A percentile compares a stretch with the other conserved stretches of the same genome.
phyloP scores from a whole-genome alignment of 2,888 invertebrate genomes.

The Tetranychus truncatus region DNA sequence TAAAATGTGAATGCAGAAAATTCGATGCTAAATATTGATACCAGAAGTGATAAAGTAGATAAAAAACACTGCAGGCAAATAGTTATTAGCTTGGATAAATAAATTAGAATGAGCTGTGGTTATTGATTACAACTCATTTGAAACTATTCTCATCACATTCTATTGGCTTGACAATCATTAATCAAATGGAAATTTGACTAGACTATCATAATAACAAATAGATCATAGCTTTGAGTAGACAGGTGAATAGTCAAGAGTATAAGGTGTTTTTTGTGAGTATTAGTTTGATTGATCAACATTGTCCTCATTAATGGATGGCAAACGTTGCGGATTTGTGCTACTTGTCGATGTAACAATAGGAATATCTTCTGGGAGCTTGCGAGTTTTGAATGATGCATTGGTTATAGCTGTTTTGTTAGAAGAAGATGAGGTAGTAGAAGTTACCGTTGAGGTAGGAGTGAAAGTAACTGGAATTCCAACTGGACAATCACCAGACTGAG shows the following conservation, averaged over 20 bases:
- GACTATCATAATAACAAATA: too few relatives aligned
- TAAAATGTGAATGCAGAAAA: too few relatives aligned
- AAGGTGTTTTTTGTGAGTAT: neutral
- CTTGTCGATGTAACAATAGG: slow-evolving; percentile 18
- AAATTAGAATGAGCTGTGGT: too few relatives aligned
- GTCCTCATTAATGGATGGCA: slow-evolving; percentile 16
- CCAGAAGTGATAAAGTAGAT: too few relatives aligned
- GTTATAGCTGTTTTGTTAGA: slow-evolving; percentile 76
- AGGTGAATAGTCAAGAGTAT: neutral
- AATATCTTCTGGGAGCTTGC: slow-evolving; percentile 68
- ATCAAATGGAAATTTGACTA: too few relatives aligned
- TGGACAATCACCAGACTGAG: slow-evolving; percentile 57
- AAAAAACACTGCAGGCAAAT: too few relatives aligned
- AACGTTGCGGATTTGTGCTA: neutral
- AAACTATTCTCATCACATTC: too few relatives aligned
- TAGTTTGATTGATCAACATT: neutral
- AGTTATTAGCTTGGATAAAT: too few relatives aligned
- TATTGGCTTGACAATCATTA: too few relatives aligned
- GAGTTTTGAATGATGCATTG: slow-evolving; percentile 90
- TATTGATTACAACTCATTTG: too few relatives aligned
- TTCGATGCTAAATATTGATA: too few relatives aligned
- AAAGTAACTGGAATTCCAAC: slow-evolving; percentile 59
- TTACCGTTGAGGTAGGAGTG: slow-evolving; percentile 58
- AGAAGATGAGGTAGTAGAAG: slow-evolving; percentile 24
- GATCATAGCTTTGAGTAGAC: neutral